Percentiles rank a stretch among this genome's conserved stretches.
Evolutionary conservation across 2,113 vertebrate genomes (phyloP).

Genomic region (Motacilla tschutschensis): DNA sequence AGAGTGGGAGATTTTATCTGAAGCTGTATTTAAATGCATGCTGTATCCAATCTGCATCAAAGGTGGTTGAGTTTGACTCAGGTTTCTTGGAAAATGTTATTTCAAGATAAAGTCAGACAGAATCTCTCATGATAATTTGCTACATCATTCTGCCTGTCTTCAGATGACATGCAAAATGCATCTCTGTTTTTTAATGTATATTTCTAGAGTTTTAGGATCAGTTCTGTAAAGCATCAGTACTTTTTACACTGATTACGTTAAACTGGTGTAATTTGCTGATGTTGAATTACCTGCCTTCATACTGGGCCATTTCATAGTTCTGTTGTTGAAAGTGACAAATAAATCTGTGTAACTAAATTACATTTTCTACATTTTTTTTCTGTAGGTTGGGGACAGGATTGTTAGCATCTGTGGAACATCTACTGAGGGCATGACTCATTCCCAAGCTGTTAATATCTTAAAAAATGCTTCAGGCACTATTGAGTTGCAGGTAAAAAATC

Average conservation of each 20-base stretch:
- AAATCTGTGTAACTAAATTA: background rate
- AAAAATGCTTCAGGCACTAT: slow-evolving; percentile 88
- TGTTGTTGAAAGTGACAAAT: background rate
- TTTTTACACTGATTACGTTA: background rate
- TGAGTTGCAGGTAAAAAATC: slow-evolving; percentile 85
- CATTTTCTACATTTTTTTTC: background rate
- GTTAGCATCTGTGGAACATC: slow-evolving; percentile 88
- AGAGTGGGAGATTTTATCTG: background rate
- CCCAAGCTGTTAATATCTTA: slow-evolving; percentile 88
- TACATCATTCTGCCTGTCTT: background rate
- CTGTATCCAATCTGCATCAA: background rate
- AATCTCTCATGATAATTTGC: background rate
- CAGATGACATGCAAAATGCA: background rate
- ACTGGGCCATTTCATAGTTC: background rate
- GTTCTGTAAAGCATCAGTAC: background rate
- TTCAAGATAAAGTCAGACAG: background rate
- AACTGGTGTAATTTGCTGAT: background rate
- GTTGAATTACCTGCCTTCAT: background rate
- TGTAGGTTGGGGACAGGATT: slow-evolving; percentile 93
- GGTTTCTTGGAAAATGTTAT: background rate
- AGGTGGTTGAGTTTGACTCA: background rate
- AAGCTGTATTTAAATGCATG: rapidly evolving
- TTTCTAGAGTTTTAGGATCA: background rate
- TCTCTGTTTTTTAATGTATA: background rate
- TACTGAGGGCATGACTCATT: slow-evolving; percentile 91